Percentiles rank a stretch among this genome's conserved stretches.
These are phyloP conservation scores for Plagiodera versicolora DNA, from an alignment of 2,888 invertebrate species.

Conservation along the genomic window DNA sequence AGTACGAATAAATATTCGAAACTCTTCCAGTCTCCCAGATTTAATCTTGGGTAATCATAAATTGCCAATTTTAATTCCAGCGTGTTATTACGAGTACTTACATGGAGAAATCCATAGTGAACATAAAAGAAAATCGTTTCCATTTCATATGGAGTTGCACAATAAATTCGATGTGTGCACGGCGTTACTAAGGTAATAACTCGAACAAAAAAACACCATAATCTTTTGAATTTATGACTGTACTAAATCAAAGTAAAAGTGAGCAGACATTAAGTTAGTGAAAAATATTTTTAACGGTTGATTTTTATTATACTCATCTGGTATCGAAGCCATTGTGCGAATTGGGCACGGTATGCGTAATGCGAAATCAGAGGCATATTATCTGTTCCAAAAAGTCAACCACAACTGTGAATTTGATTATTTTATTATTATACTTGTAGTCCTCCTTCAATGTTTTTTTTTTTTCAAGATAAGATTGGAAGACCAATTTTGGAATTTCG, in stretches of 20 bases:
- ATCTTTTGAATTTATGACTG: slow-evolving; percentile 10
- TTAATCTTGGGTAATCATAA: background rate
- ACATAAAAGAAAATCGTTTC: background rate
- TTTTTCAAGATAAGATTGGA: too few relatives aligned
- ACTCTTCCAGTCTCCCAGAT: background rate
- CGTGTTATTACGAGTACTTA: background rate
- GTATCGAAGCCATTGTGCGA: too few relatives aligned
- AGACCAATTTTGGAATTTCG: too few relatives aligned
- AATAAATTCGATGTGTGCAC: slow-evolving; percentile 10
- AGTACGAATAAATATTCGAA: background rate
- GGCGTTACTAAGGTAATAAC: slow-evolving; percentile 7
- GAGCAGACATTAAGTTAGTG: slow-evolving; percentile 10
- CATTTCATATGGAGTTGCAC: background rate
- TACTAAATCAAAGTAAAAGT: slow-evolving; percentile 14
- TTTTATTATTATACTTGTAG: too few relatives aligned
- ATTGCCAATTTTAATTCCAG: background rate
- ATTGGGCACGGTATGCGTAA: background rate
- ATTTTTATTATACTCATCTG: background rate
- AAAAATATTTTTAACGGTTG: slow-evolving; percentile 4
- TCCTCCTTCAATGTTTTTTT: too few relatives aligned
- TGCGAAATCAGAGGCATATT: too few relatives aligned
- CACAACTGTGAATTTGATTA: too few relatives aligned
- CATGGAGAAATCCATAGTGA: background rate
- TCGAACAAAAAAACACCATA: slow-evolving; percentile 5
- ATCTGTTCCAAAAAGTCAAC: too few relatives aligned